Base-by-base conservation (phyloP, 2,113 vertebrate species). In the Phylloscopus trochilus region DNA sequence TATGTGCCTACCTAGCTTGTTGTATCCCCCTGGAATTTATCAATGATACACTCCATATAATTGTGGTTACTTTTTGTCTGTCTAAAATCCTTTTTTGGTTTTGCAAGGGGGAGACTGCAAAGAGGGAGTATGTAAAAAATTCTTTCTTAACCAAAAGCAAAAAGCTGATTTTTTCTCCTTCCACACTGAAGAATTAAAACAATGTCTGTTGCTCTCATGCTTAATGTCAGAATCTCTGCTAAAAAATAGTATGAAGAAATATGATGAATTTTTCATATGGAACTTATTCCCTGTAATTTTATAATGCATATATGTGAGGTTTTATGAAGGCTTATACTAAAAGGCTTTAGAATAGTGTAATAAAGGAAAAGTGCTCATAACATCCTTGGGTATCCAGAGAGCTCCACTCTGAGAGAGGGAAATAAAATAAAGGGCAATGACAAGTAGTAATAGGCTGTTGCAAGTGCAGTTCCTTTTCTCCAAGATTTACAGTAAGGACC, bases 1-100 rank as follows among this genome's bases (percentile, higher is more conserved):
- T 91, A 95, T 93, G 95, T 93, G 89, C 90, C 93, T 96, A 95
- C 93, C 92, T 95, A 94, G 89, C 66, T 81, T 89, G 30, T 93
- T 87, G 83, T 82, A 95, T 90, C 93, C 86, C 83, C 73, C 49
- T 96, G 94, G 95, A 92, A 95, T 95, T 93, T 96, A 95, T 96
- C 95, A 97, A 37, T 96, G 90, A 96, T 90, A 96, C 86, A 92
- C 80, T 92, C 80, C 62, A 77, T 97, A 90, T 95, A 96, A 96
- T 84, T 96, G 94, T 95, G 95, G 93, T 96, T 95, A 60, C 53
- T 82, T 86, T 96, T 83, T 95, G 64, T 89, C 83, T 1, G 1
- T 84, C 60, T 91, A 68, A 95, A 92, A 92, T 81, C 73, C 82
- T 92, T 96, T 93, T 90, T 92, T 93, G 92, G 85, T 96, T 96